Evolutionary conservation across 2,888 invertebrate genomes (phyloP), one percentile per base, ranked within the genome.

Genomic region (Sipha maydis): DNA sequence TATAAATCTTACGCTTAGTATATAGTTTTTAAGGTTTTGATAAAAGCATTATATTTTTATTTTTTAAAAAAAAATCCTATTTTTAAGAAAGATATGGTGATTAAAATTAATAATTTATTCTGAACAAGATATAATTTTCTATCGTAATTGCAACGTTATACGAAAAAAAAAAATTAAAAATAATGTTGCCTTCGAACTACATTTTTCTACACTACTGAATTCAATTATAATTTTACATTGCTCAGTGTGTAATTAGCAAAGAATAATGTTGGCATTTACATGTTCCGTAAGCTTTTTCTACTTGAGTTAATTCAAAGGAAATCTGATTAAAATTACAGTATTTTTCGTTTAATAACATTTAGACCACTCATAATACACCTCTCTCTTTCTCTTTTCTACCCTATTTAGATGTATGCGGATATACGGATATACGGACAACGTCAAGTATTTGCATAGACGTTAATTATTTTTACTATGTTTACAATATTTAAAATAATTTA

Each of bases 241-340:
- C 25, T 31, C 48, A n/a, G 82, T 31, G 69, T 71, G 71, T 71
- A 83, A 83, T 83, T 83, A 83, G 25, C 82, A 25, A 48, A 83
- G 69, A 83, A 83, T 83, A 83, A 73, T 71, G 14, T 83, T n/a
- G 31, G 1, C 31, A 28, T 71, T 82, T 71, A 71, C 54, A n/a
- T 31, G 48, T 83, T 83, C 31, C 17, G 8, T 54, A 54, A 31
- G 25, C 48, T 48, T 54, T 83, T 83, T 71, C 71, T 48, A 54
- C 71, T 54, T 14, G 17, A 73, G 54, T 83, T 54, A 71, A 34
- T 73, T n/a, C 17, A 54, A 73, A 83, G 48, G 25, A n/a, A 83
- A 48, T 41, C 7, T 28, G 69, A 28, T 48, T 69, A 48, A 69
- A 82, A 82, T 11, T 48, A 71, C 41, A 28, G 69, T 48, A 48